Evolutionary conservation across 2,797 vertebrate species (phyloP).

Genomic region (Xenopus petersii): DNA sequence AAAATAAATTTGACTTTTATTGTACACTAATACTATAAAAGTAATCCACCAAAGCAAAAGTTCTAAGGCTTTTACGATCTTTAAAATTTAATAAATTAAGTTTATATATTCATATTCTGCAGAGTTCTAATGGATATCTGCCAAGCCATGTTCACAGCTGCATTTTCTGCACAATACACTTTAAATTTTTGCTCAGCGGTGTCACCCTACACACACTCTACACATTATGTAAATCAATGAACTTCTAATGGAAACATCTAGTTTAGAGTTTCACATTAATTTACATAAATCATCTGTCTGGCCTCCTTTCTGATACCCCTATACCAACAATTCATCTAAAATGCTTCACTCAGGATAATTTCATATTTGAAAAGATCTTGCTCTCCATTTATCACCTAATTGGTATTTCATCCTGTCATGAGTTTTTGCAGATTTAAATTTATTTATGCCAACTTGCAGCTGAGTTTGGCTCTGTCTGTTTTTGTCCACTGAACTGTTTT

Average conservation of each 20-base stretch:
- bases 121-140: conserved; percentile 35
- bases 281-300: conserved; percentile 38
- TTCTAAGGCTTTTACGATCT: neutral
- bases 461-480: neutral
- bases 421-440: conserved; percentile 25
- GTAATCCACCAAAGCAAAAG: too few relatives aligned
- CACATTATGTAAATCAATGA: conserved; percentile 45
- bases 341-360: conserved; percentile 18
- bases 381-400: conserved; percentile 37
- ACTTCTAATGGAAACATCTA: conserved; percentile 44
- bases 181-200: conserved; percentile 46
- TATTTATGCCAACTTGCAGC: conserved; percentile 25
- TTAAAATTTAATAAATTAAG: conserved; percentile 17
- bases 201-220: conserved; percentile 41
- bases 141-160: conserved; percentile 42
- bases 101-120: conserved; percentile 28
- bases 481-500: neutral
- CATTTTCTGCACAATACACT: conserved; percentile 46
- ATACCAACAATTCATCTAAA: conserved; percentile 30
- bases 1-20: too few relatives aligned
- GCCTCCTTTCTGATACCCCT: conserved; percentile 30
- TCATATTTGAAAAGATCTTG: conserved; percentile 25
- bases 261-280: conserved; percentile 41
- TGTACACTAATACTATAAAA: too few relatives aligned
- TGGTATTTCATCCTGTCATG: conserved; percentile 28